Base-by-base conservation (phyloP, 2,888 invertebrate species). In the Abrostola tripartita region DNA sequence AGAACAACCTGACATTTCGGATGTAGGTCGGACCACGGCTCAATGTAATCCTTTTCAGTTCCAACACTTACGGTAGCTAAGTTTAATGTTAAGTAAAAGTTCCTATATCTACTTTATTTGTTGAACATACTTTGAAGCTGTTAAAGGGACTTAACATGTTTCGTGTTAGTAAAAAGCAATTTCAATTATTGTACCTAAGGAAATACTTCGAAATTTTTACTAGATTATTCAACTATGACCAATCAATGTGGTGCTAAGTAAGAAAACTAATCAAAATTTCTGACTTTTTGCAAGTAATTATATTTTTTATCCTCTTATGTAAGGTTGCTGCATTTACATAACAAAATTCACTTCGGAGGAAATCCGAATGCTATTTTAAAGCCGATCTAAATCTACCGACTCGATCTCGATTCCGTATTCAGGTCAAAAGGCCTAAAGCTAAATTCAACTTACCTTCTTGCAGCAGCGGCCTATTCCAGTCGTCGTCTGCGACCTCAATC, bases 401-500 rank as follows among this genome's bases (percentile, higher is more conserved):
- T 38, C 52, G 7, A 71, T 78, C 54, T 55, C 53, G 10, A 65
- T 67, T 52, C 11, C 35, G 37, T 57, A 69, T 65, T 64, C 52
- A 60, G 66, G 79, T 73, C 67, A 71, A 49, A 60, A 64, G 38
- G 56, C 59, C 58, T 65, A 71, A 76, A 61, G 38, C 40, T 53
- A 61, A 68, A 64, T 61, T 58, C 37, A 42, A 67, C 62, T 84
- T 83, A 89, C 97, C 95, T 95, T 97, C 98, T 86, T 96, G 96
- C 77, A 98, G 93, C 88, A 96, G 96, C 44, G 99, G 98, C 83
- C 98, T 95, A 88, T 98, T 98, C 91, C 97, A 97, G 87, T 98
- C 98, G 85, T 99, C 98, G 85, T 98, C 97, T 56, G 98, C 96
- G 62, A 99, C 97, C 73, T 98, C 98, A 71, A 99, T 93, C 79